Percentiles rank a stretch among this genome's conserved stretches.
Conservation (phyloP, 2,888 invertebrate genomes). For the Coenonympha glycerion region DNA sequence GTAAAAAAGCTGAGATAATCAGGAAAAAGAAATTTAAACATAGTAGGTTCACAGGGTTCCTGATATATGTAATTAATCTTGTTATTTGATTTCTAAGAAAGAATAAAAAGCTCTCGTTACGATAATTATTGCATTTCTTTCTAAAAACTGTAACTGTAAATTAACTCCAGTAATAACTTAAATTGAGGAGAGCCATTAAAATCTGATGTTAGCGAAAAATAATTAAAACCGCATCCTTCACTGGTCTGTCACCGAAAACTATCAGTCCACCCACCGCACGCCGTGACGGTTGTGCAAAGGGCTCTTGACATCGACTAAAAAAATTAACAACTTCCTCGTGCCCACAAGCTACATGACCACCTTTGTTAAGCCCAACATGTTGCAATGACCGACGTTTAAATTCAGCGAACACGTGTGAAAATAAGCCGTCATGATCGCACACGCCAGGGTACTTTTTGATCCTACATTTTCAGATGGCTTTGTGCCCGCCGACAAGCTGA, state of each 20-base stretch:
- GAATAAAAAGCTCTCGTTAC: not conserved
- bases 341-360: not conserved
- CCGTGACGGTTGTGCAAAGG: not conserved
- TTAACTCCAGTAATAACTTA: no score
- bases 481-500: conserved; percentile 69
- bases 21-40: no score
- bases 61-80: not conserved
- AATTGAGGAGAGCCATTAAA: no score
- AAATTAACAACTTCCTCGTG: not conserved
- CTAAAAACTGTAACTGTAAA: not conserved
- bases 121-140: not conserved
- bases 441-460: conserved; percentile 66
- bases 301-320: not conserved
- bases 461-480: conserved; percentile 74
- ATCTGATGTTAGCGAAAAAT: no score
- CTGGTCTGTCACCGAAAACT: no score
- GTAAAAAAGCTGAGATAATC: no score
- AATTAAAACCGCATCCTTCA: no score
- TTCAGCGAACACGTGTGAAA: conserved; percentile 8
- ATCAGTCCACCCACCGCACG: no score
- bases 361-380: not conserved
- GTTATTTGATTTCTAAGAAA: not conserved
- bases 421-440: conserved; percentile 23
- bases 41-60: not conserved
- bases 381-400: conserved; percentile 10